Evolutionary conservation across 2,113 vertebrate species (phyloP).

Genomic region (Chunga burmeisteri): DNA sequence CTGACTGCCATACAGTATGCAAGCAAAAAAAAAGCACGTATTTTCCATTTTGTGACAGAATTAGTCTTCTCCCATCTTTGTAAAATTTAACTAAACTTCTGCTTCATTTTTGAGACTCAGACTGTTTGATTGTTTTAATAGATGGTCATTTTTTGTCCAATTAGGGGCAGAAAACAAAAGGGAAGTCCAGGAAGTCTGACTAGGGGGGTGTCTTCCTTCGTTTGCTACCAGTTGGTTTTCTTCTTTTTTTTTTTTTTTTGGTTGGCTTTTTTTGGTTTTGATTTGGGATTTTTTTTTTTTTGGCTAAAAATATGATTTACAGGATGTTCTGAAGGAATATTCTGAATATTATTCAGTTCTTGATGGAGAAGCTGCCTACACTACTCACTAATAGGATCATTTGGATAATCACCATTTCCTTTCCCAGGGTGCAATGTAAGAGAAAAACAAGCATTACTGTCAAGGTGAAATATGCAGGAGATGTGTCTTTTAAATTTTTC

Average conservation of each 20-base stretch:
- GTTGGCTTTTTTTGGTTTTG: neutral
- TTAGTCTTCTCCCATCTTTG: neutral
- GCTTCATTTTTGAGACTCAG: neutral
- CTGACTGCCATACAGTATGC: neutral
- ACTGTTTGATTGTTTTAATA: neutral
- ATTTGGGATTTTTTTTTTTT: no score
- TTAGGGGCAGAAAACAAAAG: neutral
- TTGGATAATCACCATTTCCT: neutral
- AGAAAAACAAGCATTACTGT: neutral
- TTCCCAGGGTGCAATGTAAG: neutral
- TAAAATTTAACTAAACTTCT: neutral
- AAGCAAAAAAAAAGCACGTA: neutral
- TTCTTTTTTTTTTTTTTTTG: neutral
- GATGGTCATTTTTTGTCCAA: neutral
- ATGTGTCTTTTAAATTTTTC: neutral
- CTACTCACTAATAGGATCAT: neutral
- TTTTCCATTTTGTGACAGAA: neutral
- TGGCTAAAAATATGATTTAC: neutral
- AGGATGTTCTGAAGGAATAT: neutral
- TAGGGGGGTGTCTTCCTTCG: neutral
- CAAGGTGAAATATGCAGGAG: neutral
- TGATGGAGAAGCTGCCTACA: neutral
- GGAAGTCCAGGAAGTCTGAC: neutral
- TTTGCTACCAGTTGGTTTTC: neutral
- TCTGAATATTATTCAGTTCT: neutral